Base-by-base conservation (phyloP, 2,113 vertebrate genomes). In the Gracilinanus agilis region DNA sequence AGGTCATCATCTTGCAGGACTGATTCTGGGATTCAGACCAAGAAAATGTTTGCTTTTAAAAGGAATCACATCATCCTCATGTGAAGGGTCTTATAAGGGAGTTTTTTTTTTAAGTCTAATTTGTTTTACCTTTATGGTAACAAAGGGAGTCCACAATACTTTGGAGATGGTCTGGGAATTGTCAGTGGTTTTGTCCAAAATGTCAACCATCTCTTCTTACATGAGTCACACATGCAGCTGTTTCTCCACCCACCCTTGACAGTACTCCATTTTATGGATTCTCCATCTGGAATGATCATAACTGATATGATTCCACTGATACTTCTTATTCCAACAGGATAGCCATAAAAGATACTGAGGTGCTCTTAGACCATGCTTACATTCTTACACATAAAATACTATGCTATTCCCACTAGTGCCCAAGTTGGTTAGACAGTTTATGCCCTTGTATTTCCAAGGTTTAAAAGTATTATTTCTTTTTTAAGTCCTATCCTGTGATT, bases 341-440 rank as follows among this genome's bases (percentile, higher is more conserved):
- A 10, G 88, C 90, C 93, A 88, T n/a, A 90, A 94, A 49, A 96
- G 75, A 91, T 49, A 75, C 91, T 34, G 75, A 96, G 55, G 75
- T 92, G 29, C 25, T 90, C 27, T 94, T 44, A 54, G 90, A 25
- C 27, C 23, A 13, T 23, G 54, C 21, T 67, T 67, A 93, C 44
- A 89, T 95, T 54, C 89, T 92, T 92, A 95, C 89, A 54, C 16
- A 0, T 83, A 54, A 94, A 96, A 53, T 34, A 34, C 2, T 58
- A 88, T 24, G 1, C 93, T 92, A 53, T 91, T 55, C 75, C 94
- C 92, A 95, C 92, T n/a, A 58, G 61, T 55, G 44, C 95, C 90
- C 58, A 58, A 94, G 95, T 91, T 96, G 95, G 95, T 91, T 96
- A 75, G 92, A 89, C 1, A 49, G 10, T 24, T 90, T 92, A 49